Conservation (phyloP, 2,797 vertebrate genomes). For the Harpagifer antarcticus region DNA sequence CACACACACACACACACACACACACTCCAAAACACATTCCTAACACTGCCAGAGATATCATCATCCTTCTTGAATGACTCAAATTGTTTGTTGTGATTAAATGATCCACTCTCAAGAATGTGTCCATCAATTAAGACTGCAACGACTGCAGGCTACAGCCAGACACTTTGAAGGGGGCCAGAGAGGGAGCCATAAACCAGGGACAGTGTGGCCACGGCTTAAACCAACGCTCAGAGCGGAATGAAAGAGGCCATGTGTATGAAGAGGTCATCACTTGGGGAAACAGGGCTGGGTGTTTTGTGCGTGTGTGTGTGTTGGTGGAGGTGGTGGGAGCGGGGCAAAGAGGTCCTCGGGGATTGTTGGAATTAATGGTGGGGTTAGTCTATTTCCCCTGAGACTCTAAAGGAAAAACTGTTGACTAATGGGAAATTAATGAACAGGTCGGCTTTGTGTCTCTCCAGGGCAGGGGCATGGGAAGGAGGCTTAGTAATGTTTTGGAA, state of each 20-base stretch:
- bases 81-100: constrained; percentile 73
- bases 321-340: constrained; percentile 15
- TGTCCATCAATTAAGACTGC: constrained; percentile 63
- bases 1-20: constrained; percentile 17
- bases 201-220: constrained; percentile 62
- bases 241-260: constrained; percentile 78
- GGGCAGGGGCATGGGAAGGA: constrained; percentile 33
- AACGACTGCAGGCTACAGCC: constrained; percentile 64
- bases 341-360: constrained; percentile 56
- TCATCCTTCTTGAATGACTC: constrained; percentile 47
- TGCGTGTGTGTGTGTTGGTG: constrained; percentile 42
- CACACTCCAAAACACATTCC: constrained; percentile 33
- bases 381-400: constrained; percentile 65
- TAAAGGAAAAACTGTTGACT: constrained; percentile 69
- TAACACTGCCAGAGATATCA: constrained; percentile 37
- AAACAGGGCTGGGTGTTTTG: constrained; percentile 57
- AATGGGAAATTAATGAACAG: constrained; percentile 79
- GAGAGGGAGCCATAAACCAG: constrained; percentile 68
- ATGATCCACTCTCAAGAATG: constrained; percentile 64
- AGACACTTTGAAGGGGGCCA: constrained; percentile 63
- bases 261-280: constrained; percentile 78
- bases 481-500: constrained; percentile 53
- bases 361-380: constrained; percentile 64
- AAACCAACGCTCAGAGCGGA: constrained; percentile 71
- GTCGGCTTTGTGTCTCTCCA: constrained; percentile 44